Evolutionary conservation across 2,888 invertebrate genomes (phyloP).

Genomic region (Hirtodrosophila trivittata): DNA sequence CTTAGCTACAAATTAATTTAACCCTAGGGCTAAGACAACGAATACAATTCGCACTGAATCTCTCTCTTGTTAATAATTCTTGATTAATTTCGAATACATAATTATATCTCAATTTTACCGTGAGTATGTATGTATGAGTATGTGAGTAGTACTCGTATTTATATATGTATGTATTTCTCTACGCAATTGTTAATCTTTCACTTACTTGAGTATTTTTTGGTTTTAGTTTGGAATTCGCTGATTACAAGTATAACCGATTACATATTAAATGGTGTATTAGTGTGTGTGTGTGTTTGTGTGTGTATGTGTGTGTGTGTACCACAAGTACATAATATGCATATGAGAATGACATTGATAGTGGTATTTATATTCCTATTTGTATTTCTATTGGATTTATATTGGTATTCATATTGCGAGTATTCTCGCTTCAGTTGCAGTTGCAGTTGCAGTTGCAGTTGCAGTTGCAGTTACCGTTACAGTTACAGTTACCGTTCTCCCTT

Average conservation of each 20-base stretch:
- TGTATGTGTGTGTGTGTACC: slow-evolving; percentile 42
- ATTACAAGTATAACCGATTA: slow-evolving; percentile 73
- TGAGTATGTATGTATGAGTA: slow-evolving; percentile 14
- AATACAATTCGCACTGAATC: too few relatives aligned
- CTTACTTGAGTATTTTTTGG: slow-evolving; percentile 74
- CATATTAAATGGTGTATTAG: slow-evolving; percentile 41
- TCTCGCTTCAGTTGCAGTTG: slow-evolving; percentile 25
- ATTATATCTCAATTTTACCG: too few relatives aligned
- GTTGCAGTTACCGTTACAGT: too few relatives aligned
- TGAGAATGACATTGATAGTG: slow-evolving; percentile 40
- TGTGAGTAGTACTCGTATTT: slow-evolving; percentile 12
- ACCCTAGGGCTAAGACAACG: too few relatives aligned
- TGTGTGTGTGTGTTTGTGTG: slow-evolving; percentile 19
- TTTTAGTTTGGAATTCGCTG: slow-evolving; percentile 75
- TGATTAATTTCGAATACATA: too few relatives aligned
- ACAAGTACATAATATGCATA: slow-evolving; percentile 13
- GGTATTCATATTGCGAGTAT: slow-evolving; percentile 41
- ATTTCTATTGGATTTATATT: slow-evolving; percentile 36
- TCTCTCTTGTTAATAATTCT: slow-evolving; percentile 10
- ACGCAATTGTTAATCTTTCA: slow-evolving; percentile 54
- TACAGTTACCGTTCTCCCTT: slow-evolving; percentile 23
- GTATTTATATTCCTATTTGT: slow-evolving; percentile 22
- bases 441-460: slow-evolving; percentile 34
- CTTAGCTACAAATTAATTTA: too few relatives aligned
- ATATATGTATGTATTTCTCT: slow-evolving; percentile 42